Evolutionary conservation across 2,888 invertebrate species (phyloP).

Genomic region (Stomorhina lunata): DNA sequence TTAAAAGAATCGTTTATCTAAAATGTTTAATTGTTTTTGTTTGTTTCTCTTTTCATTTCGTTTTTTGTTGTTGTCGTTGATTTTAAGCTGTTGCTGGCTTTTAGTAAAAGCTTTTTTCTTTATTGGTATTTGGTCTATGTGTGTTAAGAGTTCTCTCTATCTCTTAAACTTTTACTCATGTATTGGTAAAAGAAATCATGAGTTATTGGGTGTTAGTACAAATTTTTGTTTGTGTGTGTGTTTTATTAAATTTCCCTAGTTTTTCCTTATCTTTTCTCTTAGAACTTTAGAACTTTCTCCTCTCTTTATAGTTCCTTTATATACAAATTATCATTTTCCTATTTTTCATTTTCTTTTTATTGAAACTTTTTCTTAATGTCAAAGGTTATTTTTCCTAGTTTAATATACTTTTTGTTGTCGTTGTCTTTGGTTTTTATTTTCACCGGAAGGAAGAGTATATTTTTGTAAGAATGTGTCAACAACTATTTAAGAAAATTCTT

Average conservation of each 20-base stretch:
- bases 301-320: not conserved
- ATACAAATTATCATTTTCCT: not conserved
- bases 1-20: not conserved
- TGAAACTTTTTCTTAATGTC: constrained; percentile 42
- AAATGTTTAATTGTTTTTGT: not conserved
- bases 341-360: not conserved
- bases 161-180: not conserved
- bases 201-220: too few species aligned
- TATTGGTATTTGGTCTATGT: not conserved
- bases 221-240: too few species aligned
- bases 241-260: too few species aligned
- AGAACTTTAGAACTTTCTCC: not conserved
- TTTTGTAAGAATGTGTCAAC: constrained; percentile 16
- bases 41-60: not conserved
- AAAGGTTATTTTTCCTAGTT: constrained; percentile 18
- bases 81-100: not conserved
- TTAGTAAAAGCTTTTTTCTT: constrained; percentile 9
- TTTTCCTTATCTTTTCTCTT: not conserved
- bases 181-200: too few species aligned
- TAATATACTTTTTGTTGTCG: not conserved
- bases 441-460: not conserved
- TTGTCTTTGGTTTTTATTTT: not conserved
- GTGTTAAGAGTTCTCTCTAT: not conserved
- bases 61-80: not conserved
- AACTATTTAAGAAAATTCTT: not conserved